Percentiles rank a stretch among this genome's conserved stretches.
phyloP scores from a whole-genome alignment of 2,888 invertebrate genomes.

The Sesia apiformis region DNA sequence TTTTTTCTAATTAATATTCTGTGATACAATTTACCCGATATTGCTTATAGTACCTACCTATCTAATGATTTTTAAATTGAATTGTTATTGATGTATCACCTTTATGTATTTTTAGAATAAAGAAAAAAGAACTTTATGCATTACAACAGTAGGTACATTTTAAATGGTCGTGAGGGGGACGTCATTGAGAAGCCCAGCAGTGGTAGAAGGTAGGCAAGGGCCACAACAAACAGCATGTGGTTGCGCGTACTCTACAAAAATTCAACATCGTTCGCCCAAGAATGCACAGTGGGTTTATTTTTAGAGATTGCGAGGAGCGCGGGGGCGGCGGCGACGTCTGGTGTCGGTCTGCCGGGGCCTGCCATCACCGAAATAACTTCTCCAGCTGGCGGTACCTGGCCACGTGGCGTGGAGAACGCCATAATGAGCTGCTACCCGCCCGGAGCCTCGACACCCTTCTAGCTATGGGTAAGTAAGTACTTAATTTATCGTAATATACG shows the following conservation, averaged over 20 bases:
- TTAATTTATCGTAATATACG: no score
- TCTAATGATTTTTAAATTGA: no score
- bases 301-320: slow-evolving; percentile 69
- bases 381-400: slow-evolving; percentile 69
- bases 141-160: no score
- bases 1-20: no score
- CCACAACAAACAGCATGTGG: slow-evolving; percentile 71
- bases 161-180: no score
- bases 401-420: slow-evolving; percentile 54
- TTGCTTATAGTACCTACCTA: no score
- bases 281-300: slow-evolving; percentile 71
- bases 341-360: slow-evolving; percentile 77
- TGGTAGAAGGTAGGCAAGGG: slow-evolving; percentile 16
- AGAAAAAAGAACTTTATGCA: no score
- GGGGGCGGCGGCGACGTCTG: slow-evolving; percentile 72
- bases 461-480: no score
- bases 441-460: not conserved
- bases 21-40: no score
- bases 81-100: no score
- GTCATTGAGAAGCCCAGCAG: no score
- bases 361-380: slow-evolving; percentile 73
- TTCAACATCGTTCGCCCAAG: slow-evolving; percentile 73
- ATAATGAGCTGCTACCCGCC: slow-evolving; percentile 24
- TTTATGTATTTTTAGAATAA: no score
- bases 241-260: slow-evolving; percentile 75